These are phyloP conservation scores for Dicyrtomina minuta DNA, from an alignment of 2,888 invertebrate species.

Conservation along the genomic window DNA sequence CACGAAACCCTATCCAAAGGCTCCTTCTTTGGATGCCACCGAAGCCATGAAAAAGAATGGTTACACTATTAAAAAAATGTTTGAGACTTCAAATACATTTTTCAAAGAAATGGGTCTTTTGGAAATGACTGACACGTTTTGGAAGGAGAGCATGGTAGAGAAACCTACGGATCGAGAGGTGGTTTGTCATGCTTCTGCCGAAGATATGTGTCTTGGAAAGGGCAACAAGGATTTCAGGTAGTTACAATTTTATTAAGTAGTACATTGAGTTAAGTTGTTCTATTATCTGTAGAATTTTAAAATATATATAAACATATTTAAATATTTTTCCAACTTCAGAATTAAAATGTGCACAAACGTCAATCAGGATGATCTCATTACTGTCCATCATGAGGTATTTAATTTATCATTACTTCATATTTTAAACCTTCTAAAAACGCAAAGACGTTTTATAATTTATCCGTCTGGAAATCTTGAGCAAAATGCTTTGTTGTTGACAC, in stretches of 20 bases:
- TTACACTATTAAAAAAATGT: constrained; percentile 61
- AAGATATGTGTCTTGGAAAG: constrained; percentile 73
- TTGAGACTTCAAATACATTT: constrained; percentile 79
- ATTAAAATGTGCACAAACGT: constrained; percentile 69
- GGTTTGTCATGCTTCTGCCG: constrained; percentile 70
- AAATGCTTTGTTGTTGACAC: too few relatives aligned
- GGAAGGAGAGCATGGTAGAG: constrained; percentile 77
- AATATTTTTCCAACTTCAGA: constrained; percentile 6
- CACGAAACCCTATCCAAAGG: constrained; percentile 73
- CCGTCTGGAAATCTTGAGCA: too few relatives aligned
- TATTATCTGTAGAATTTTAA: too few relatives aligned
- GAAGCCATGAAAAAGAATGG: constrained; percentile 66
- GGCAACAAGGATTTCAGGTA: constrained; percentile 28
- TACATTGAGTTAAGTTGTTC: too few relatives aligned
- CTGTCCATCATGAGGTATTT: constrained; percentile 64
- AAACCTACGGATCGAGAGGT: constrained; percentile 69
- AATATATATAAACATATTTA: too few relatives aligned
- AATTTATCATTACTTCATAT: too few relatives aligned
- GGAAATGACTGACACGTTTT: constrained; percentile 79
- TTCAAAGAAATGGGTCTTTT: constrained; percentile 77
- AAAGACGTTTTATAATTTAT: too few relatives aligned
- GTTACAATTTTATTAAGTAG: too few relatives aligned
- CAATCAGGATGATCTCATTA: constrained; percentile 64
- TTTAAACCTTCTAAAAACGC: too few relatives aligned
- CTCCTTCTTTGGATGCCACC: constrained; percentile 71